These are phyloP conservation scores for Pungitius pungitius DNA, from an alignment of 2,113 vertebrate genomes.

Conservation along the genomic window DNA sequence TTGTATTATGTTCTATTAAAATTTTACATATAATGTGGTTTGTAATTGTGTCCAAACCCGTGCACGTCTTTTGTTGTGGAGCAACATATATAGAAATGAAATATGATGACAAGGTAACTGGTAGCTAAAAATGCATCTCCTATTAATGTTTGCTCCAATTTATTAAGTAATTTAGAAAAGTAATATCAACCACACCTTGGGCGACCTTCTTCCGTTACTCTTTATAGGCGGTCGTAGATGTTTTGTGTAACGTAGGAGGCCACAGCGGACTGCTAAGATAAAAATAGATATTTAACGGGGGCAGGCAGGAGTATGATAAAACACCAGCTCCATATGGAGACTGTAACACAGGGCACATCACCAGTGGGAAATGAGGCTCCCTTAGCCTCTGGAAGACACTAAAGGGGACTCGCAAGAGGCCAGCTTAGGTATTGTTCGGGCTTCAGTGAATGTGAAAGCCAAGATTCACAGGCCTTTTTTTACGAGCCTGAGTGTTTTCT, in stretches of 20 bases:
- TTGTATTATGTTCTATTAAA: constrained; percentile 14
- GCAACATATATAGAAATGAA: not conserved
- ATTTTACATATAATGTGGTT: constrained; percentile 15
- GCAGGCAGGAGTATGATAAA: constrained; percentile 72
- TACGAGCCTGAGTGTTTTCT: constrained; percentile 71
- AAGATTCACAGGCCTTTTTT: constrained; percentile 71
- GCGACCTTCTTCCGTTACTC: constrained; percentile 13
- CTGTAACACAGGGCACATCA: constrained; percentile 54
- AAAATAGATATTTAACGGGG: constrained; percentile 76
- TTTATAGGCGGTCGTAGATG: constrained; percentile 39
- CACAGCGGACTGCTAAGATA: constrained; percentile 56
- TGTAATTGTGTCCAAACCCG: constrained; percentile 12
- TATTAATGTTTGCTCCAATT: constrained; percentile 13
- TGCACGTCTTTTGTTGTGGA: constrained; percentile 1
- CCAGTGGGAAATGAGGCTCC: constrained; percentile 66
- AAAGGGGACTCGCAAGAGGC: constrained; percentile 59
- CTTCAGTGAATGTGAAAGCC: constrained; percentile 65
- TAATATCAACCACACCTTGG: constrained; percentile 32
- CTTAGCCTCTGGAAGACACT: constrained; percentile 62
- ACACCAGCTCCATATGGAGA: constrained; percentile 65
- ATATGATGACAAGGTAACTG: not conserved
- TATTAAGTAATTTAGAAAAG: constrained; percentile 2
- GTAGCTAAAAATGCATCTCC: constrained; percentile 11
- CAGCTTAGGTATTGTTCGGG: constrained; percentile 69
- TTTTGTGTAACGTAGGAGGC: constrained; percentile 55